Conservation (phyloP, 92 coral and sea anemone species). For the Paramuricea clavata region DNA sequence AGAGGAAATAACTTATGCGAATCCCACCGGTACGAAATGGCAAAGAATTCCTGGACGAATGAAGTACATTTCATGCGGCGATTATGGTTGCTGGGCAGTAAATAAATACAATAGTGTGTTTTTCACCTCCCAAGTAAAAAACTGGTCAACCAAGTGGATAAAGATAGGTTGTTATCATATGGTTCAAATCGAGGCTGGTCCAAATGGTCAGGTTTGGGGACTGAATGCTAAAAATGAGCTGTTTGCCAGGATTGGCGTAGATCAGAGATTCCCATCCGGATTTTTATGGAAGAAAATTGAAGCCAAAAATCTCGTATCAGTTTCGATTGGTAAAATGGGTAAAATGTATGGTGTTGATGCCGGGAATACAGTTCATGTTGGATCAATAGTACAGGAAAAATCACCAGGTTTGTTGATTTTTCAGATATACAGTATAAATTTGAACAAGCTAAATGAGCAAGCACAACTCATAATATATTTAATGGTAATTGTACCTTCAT, state of each 20-base stretch:
- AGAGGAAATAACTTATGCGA: slow-evolving; percentile 30
- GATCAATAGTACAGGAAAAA: background rate
- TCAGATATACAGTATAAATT: too few species aligned
- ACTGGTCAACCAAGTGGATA: background rate
- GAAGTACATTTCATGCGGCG: slow-evolving; percentile 38
- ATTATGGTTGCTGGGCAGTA: slow-evolving; percentile 44
- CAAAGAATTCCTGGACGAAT: slow-evolving; percentile 21
- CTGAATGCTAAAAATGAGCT: background rate
- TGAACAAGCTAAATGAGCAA: too few species aligned
- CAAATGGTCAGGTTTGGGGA: background rate
- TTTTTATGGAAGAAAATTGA: slow-evolving; percentile 5
- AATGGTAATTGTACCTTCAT: too few species aligned
- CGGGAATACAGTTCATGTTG: background rate
- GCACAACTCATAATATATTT: too few species aligned
- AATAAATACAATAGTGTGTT: slow-evolving; percentile 21
- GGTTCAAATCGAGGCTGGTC: slow-evolving; percentile 28
- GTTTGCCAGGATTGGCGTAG: background rate
- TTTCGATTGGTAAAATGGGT: background rate
- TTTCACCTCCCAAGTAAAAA: slow-evolving; percentile 30
- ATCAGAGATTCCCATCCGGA: background rate
- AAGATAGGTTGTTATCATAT: background rate
- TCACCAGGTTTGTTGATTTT: too few species aligned
- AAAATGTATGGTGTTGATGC: background rate
- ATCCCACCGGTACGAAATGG: slow-evolving; percentile 38
- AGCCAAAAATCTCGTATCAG: background rate